These are phyloP conservation scores for Lysandra coridon DNA, from an alignment of 2,888 invertebrate species.

Conservation along the genomic window DNA sequence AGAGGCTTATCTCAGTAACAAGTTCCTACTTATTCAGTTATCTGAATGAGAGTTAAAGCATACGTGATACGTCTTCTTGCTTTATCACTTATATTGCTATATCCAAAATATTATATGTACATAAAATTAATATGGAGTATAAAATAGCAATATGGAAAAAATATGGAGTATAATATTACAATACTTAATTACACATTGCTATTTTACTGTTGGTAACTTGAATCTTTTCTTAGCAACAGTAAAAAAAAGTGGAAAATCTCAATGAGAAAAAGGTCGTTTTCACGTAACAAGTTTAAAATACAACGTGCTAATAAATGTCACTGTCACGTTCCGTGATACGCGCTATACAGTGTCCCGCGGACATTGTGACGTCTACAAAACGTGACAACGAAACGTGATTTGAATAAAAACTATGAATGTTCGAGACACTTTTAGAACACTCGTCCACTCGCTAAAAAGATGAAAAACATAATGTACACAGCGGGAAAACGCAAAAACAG, in stretches of 20 bases:
- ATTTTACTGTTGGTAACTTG: no score
- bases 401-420: slow-evolving; percentile 18
- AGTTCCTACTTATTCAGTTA: no score
- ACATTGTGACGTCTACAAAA: not conserved
- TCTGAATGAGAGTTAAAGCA: no score
- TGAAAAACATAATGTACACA: not conserved
- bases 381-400: slow-evolving; percentile 24
- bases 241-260: not conserved
- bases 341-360: not conserved
- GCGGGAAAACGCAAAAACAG: not conserved
- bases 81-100: not conserved
- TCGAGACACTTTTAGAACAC: not conserved
- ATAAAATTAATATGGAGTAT: no score
- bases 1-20: no score
- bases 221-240: no score
- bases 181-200: no score
- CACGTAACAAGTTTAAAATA: not conserved
- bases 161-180: no score
- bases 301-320: not conserved
- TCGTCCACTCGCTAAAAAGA: not conserved
- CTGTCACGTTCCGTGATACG: not conserved
- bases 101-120: no score
- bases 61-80: not conserved
- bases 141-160: no score
- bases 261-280: not conserved